Conservation (phyloP, 2,888 invertebrate genomes). For the Aspidiotus destructor region DNA sequence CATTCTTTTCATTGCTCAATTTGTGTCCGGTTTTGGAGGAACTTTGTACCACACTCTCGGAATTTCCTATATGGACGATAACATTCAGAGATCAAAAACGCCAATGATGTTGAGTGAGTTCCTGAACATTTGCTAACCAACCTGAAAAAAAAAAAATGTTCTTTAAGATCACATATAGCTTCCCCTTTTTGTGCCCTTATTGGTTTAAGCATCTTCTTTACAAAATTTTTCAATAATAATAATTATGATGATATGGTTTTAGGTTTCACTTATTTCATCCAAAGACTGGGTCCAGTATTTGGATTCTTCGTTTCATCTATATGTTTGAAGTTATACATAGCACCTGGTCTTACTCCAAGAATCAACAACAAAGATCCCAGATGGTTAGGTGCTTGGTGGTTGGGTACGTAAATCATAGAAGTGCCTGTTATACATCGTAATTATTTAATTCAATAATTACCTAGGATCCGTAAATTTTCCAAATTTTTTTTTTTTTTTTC, state of each 20-base stretch:
- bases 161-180: neutral
- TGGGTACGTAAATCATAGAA: conserved; percentile 43
- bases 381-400: conserved; percentile 79
- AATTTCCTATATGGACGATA: conserved; percentile 65
- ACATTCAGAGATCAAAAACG: conserved; percentile 62
- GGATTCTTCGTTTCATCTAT: conserved; percentile 57
- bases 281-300: conserved; percentile 59
- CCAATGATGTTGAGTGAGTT: conserved; percentile 58
- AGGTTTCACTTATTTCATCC: conserved; percentile 57
- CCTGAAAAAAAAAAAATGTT: neutral
- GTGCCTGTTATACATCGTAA: neutral
- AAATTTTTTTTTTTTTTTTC: no score
- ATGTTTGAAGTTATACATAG: conserved; percentile 56
- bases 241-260: conserved; percentile 14
- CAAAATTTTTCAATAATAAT: neutral
- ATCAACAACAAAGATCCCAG: conserved; percentile 59
- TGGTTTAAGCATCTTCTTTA: neutral
- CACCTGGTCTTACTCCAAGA: conserved; percentile 54
- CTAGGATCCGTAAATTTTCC: no score
- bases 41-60: conserved; percentile 60
- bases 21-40: conserved; percentile 61
- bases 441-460: neutral
- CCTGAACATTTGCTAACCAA: neutral
- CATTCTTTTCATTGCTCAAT: conserved; percentile 56
- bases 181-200: no score